phyloP scores from a whole-genome alignment of 1,140 invertebrate genomes.

The Drosophila rhopaloa region DNA sequence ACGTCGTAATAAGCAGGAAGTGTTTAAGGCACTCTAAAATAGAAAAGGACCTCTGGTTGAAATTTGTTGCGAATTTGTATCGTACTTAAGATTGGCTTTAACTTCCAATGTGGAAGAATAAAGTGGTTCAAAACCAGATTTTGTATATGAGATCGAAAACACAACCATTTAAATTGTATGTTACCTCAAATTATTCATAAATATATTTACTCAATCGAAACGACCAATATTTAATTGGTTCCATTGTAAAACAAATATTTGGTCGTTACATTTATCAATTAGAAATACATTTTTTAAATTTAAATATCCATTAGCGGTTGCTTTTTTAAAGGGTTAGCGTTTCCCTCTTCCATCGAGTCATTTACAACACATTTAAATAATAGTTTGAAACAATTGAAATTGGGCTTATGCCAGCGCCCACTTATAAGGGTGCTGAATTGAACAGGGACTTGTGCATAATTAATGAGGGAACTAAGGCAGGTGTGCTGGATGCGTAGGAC shows the following conservation, averaged over 20 bases:
- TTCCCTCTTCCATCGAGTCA: not conserved
- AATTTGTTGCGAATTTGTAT: not conserved
- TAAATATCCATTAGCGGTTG: not conserved
- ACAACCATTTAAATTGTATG: too few species aligned
- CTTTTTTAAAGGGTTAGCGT: not conserved
- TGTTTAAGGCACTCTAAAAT: not conserved
- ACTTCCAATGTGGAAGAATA: too few species aligned
- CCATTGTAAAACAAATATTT: too few species aligned
- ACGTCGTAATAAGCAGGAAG: constrained; percentile 3
- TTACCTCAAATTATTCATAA: too few species aligned
- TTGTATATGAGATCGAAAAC: too few species aligned
- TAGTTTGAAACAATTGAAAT: constrained; percentile 34
- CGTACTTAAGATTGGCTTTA: not conserved
- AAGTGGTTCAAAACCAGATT: too few species aligned
- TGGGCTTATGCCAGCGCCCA: constrained; percentile 1
- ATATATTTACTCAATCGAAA: too few species aligned
- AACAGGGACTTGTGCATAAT: constrained; percentile 72
- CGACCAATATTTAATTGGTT: too few species aligned
- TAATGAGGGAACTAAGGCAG: constrained; percentile 78
- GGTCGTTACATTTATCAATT: too few species aligned
- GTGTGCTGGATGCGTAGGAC: constrained; percentile 64
- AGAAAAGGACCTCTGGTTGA: too few species aligned
- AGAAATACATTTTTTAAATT: too few species aligned
- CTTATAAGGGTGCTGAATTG: constrained; percentile 33
- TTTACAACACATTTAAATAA: constrained; percentile 22